Evolutionary conservation across 2,888 invertebrate species (phyloP), one percentile per base, ranked within the genome.

Genomic region (Ptychoptera contaminata): DNA sequence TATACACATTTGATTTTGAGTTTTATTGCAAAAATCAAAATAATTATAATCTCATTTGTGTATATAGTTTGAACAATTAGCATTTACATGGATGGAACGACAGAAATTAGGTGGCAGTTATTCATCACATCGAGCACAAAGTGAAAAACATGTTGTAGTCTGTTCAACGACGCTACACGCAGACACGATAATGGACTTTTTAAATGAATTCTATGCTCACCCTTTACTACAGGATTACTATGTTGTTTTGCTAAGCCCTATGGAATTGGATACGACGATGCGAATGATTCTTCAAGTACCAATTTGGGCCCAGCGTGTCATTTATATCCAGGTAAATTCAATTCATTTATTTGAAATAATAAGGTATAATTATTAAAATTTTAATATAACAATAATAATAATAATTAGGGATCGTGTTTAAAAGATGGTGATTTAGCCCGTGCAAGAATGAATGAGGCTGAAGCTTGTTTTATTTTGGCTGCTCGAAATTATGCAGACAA

Each of bases 171-270:
- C 88, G 1, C 71, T 93, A 43, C 91, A 93, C 58, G 90, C 96
- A 2, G 96, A 96, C 63, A 93, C 94, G 46, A 92, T 97, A 56
- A 92, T 96, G 87, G 97, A 97, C 68, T 97, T 97, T 65, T 77
- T 97, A 48, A 96, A 96, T 67, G 97, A 97, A 69, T 97, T 97
- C 69, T 97, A 96, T 66, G 96, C 97, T 32, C 96, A 96, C 70
- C 91, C 93, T 0, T 70, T 93, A 52, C 74, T 96, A 47, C 78
- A 94, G 77, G 90, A 92, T 65, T 92, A 83, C 63, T 93, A 90
- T 61, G 94, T 96, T 36, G 94, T 97, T 30, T 75, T 98, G 42
- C 68, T 98, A 41, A 93, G 94, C 11, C 97, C 97, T 1, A 93
- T 92, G 85, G 97, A 97, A 65, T 72, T 97, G 54, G 96, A 97